Percentiles rank a stretch among this genome's conserved stretches.
phyloP scores from a whole-genome alignment of 2,888 invertebrate genomes.

The Marronus borbonicus region DNA sequence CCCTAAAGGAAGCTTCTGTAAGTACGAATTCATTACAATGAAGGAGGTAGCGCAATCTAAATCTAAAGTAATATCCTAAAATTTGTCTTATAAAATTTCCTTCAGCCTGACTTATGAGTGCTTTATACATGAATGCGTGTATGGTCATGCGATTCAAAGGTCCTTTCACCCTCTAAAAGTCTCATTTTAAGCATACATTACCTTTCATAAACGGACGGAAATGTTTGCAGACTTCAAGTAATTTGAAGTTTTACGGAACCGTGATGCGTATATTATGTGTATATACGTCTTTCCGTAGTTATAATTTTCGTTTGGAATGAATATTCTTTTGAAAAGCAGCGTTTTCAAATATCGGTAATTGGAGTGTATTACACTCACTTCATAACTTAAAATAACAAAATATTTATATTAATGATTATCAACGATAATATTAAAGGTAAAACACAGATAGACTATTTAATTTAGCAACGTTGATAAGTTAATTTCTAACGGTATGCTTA shows the following conservation, averaged over 20 bases:
- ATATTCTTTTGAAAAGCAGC: not conserved
- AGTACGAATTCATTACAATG: constrained; percentile 23
- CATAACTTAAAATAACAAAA: no score
- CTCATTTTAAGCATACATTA: constrained; percentile 26
- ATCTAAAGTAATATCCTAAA: constrained; percentile 21
- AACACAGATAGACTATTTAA: no score
- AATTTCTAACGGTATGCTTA: no score
- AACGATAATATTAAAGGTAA: no score
- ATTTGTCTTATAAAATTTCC: constrained; percentile 30
- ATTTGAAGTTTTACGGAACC: not conserved
- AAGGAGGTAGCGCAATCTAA: constrained; percentile 18
- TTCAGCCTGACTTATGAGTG: constrained; percentile 32
- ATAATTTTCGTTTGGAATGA: not conserved
- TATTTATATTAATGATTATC: no score
- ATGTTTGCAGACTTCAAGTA: not conserved
- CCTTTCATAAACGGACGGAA: constrained; percentile 17
- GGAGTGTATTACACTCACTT: no score
- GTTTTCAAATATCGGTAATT: no score
- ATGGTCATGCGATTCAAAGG: constrained; percentile 37
- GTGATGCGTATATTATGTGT: no score
- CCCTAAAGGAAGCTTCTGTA: not conserved
- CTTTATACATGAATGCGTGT: constrained; percentile 39
- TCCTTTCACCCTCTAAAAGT: constrained; percentile 38
- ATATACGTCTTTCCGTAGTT: not conserved
- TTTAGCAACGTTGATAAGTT: no score